Percentiles rank a stretch among this genome's conserved stretches.
These are phyloP conservation scores for Tachystola acroxantha DNA, from an alignment of 2,888 invertebrate species.

Conservation along the genomic window DNA sequence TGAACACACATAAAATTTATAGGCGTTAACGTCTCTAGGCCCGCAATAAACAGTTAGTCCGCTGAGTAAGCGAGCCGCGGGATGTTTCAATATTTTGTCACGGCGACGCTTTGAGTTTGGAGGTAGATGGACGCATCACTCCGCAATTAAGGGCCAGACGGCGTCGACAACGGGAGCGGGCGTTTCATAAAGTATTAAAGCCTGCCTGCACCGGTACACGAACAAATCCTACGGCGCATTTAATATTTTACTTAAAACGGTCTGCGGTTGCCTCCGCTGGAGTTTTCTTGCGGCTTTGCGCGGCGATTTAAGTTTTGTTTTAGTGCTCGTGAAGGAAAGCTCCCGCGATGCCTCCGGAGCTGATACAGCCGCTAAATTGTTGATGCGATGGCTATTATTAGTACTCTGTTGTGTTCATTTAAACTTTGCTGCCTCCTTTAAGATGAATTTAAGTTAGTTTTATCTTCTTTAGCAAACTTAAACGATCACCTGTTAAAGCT, in stretches of 20 bases:
- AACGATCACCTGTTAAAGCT: not conserved
- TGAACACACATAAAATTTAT: slow-evolving; percentile 69
- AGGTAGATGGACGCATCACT: slow-evolving; percentile 41
- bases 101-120: slow-evolving; percentile 20
- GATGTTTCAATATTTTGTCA: slow-evolving; percentile 56
- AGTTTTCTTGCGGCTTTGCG: slow-evolving; percentile 56
- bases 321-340: slow-evolving; percentile 39
- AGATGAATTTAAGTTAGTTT: not conserved
- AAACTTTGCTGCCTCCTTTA: slow-evolving; percentile 10
- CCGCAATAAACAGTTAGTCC: slow-evolving; percentile 63
- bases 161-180: slow-evolving; percentile 44
- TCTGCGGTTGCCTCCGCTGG: slow-evolving; percentile 56
- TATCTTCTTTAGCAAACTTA: slow-evolving; percentile 2
- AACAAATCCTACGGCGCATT: slow-evolving; percentile 62
- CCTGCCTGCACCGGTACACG: slow-evolving; percentile 38
- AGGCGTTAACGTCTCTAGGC: slow-evolving; percentile 63
- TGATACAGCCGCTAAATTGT: slow-evolving; percentile 44
- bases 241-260: slow-evolving; percentile 72
- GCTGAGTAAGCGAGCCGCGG: slow-evolving; percentile 45
- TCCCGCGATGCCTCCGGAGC: slow-evolving; percentile 21
- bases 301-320: slow-evolving; percentile 62
- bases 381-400: slow-evolving; percentile 42
- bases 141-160: slow-evolving; percentile 63
- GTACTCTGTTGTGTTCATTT: slow-evolving; percentile 14
- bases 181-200: slow-evolving; percentile 67